Evolutionary conservation across 1,140 invertebrate genomes (phyloP).

Genomic region (Drosophila ohnishii): DNA sequence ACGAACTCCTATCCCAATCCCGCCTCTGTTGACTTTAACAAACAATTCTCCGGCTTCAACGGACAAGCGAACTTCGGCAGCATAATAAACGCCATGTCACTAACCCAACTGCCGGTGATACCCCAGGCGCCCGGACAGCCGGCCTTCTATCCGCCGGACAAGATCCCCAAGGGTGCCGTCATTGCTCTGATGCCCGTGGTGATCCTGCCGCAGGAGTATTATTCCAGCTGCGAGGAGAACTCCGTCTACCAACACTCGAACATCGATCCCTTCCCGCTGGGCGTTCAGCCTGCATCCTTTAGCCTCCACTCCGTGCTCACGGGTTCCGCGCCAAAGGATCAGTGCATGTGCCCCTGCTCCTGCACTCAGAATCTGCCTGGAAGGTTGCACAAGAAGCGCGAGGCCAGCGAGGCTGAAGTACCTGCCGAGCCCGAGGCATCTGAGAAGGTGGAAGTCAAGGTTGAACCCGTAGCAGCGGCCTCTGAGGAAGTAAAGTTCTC

Average conservation of each 20-base stretch:
- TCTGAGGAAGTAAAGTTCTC: conserved; percentile 24
- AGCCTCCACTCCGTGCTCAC: conserved; percentile 74
- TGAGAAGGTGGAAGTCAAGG: conserved; percentile 19
- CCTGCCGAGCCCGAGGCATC: conserved; percentile 20
- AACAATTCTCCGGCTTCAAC: conserved; percentile 75
- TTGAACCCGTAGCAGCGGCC: conserved; percentile 25
- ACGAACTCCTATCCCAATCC: conserved; percentile 65
- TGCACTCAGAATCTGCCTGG: conserved; percentile 78
- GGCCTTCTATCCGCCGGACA: conserved; percentile 80
- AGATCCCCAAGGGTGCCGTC: conserved; percentile 83
- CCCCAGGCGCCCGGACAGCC: conserved; percentile 74
- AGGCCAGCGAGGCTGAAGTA: conserved; percentile 53
- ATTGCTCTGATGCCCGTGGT: conserved; percentile 86
- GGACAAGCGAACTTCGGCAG: conserved; percentile 78
- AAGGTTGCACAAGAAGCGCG: conserved; percentile 72
- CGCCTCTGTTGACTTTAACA: conserved; percentile 78
- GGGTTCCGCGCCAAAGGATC: conserved; percentile 70
- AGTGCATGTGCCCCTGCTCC: conserved; percentile 81
- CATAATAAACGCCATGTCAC: conserved; percentile 81
- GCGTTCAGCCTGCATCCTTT: conserved; percentile 72
- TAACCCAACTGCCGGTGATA: conserved; percentile 77
- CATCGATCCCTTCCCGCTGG: conserved; percentile 73
- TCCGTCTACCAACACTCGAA: conserved; percentile 61
- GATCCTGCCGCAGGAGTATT: conserved; percentile 84
- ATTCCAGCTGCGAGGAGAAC: conserved; percentile 69